Conservation (phyloP, 2,113 vertebrate genomes). For the Crotalus helleri region DNA sequence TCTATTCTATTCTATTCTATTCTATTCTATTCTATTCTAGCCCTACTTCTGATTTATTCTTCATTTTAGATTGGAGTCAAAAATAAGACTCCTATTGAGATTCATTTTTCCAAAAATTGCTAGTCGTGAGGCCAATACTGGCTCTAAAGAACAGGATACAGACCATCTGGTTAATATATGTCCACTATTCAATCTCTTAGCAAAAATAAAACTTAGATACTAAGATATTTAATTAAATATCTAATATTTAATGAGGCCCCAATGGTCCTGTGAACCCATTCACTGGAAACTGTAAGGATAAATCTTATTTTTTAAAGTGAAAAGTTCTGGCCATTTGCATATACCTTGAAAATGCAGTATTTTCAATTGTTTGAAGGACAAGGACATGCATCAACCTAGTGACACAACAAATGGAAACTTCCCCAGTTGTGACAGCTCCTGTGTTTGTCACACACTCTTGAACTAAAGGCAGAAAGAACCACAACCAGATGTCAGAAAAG, state of each 20-base stretch:
- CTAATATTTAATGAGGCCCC: conserved; percentile 19
- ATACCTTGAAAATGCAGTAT: background rate
- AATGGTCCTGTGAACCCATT: conserved; percentile 44
- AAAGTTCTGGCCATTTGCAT: background rate
- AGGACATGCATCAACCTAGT: background rate
- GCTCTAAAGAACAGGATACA: conserved; percentile 26
- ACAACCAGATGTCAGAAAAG: conserved; percentile 3
- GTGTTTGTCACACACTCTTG: background rate
- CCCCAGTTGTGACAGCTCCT: background rate
- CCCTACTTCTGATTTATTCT: background rate
- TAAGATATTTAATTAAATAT: background rate
- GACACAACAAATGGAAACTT: background rate
- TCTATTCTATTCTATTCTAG: too few species aligned
- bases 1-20: too few species aligned
- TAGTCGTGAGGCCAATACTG: background rate
- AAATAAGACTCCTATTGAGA: background rate
- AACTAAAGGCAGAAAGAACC: conserved; percentile 27
- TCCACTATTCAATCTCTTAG: background rate
- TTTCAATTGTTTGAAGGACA: background rate
- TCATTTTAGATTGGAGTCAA: background rate
- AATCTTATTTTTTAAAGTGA: conserved; percentile 13
- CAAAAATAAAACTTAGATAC: conserved; percentile 16
- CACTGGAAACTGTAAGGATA: conserved; percentile 25
- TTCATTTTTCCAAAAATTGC: background rate
- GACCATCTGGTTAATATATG: conserved; percentile 42